Percentiles rank a stretch among this genome's conserved stretches.
phyloP scores from a whole-genome alignment of 2,888 invertebrate species.

The Pardosa pseudoannulata region DNA sequence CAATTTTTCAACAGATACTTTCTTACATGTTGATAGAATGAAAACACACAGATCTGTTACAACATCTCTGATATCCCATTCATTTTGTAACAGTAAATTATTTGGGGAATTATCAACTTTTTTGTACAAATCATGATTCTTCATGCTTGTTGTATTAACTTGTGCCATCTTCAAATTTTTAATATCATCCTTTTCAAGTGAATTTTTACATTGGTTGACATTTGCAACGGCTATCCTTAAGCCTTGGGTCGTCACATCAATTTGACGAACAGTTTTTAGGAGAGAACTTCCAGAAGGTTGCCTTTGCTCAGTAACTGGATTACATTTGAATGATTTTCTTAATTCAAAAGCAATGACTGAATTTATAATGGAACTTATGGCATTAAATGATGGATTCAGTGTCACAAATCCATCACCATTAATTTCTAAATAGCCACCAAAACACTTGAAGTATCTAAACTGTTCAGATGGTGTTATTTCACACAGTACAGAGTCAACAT shows the following conservation, averaged over 20 bases:
- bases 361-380: background rate
- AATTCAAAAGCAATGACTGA: background rate
- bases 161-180: too few relatives aligned
- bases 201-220: too few relatives aligned
- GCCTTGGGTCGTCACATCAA: background rate
- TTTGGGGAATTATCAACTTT: background rate
- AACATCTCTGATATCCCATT: background rate
- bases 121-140: too few relatives aligned
- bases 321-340: too few relatives aligned
- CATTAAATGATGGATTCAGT: background rate
- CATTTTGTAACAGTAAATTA: background rate
- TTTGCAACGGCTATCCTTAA: too few relatives aligned
- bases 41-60: background rate
- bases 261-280: background rate
- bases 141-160: too few relatives aligned
- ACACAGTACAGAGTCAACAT: background rate
- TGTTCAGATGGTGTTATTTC: background rate
- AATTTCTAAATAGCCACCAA: background rate
- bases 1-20: background rate
- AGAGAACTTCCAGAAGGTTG: too few relatives aligned
- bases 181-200: too few relatives aligned
- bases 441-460: background rate
- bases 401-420: background rate
- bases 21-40: background rate
- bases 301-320: too few relatives aligned